Base-by-base conservation (phyloP, 2,797 vertebrate genomes). In the Myoxocephalus aenaeus region DNA sequence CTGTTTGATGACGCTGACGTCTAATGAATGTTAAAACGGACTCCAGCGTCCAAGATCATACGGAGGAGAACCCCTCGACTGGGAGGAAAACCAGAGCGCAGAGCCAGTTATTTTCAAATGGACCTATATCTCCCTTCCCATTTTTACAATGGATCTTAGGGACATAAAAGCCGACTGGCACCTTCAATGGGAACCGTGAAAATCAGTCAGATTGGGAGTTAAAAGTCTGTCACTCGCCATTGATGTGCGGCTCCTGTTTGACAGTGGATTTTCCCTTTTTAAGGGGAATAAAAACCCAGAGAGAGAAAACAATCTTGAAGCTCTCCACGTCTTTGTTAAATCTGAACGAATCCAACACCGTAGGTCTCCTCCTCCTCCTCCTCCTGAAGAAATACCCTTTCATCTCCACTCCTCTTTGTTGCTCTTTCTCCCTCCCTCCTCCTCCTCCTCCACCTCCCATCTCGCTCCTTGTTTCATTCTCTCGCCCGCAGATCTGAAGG, bases 351-450 rank as follows among this genome's bases (percentile, higher is more conserved):
- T 85, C 86, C 82, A 79, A 85, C 86, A 70, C 85, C 81, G 80
- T 84, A 75, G 75, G 79, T 87, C 85, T 79, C 76, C 86, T 85
- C 89, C 87, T 79, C 76, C 86, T 85, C 89, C 87, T 86, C 90
- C 85, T 90, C 80, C 85, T 82, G 78, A 69, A 89, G 88, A 91
- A 89, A 88, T 77, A 83, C 75, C 82, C 90, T 93, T 92, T 93
- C 91, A 93, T 91, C 86, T 91, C 73, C 5, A 79, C 83, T 85
- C 74, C 70, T 91, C 88, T 92, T 92, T 91, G 90, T 93, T 90
- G 85, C 85, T 84, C 74, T 81, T 85, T 72, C 87, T 86, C 85
- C 76, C 78, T 40, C 7, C 40, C 79, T 38, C 25, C 25, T 82
- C 85, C 80, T 71, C 80, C 70, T 80, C 78, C 83, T 84, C 86